phyloP scores from a whole-genome alignment of 2,113 vertebrate genomes.

The Callospermophilus lateralis region DNA sequence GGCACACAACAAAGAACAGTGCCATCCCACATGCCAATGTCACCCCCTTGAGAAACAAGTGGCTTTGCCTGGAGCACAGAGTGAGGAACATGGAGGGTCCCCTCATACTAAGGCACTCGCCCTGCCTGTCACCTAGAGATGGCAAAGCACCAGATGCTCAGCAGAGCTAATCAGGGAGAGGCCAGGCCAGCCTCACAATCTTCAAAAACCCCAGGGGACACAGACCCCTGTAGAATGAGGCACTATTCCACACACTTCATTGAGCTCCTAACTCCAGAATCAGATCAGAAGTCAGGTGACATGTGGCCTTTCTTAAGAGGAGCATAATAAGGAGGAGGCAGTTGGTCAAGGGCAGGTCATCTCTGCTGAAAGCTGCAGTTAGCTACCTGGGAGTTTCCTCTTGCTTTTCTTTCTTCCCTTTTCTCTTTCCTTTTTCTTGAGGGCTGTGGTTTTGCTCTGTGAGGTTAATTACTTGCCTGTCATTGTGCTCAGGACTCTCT shows the following conservation, averaged over 20 bases:
- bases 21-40: neutral
- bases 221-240: neutral
- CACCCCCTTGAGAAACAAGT: neutral
- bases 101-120: accelerated
- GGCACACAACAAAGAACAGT: neutral
- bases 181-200: neutral
- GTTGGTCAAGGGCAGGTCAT: accelerated
- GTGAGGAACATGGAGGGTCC: neutral
- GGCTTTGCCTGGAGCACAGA: neutral
- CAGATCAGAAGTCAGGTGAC: neutral
- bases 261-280: neutral
- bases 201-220: neutral
- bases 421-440: neutral
- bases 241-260: accelerated
- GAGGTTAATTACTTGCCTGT: constrained; percentile 53
- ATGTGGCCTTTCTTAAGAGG: neutral
- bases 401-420: neutral
- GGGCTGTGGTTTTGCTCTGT: neutral
- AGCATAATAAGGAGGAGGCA: neutral
- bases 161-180: neutral
- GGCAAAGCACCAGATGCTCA: neutral
- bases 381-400: neutral
- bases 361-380: neutral
- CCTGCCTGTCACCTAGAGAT: neutral
- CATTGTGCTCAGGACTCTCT: neutral